Base-by-base conservation (phyloP, 2,797 vertebrate genomes). In the Bovichtus variegatus region DNA sequence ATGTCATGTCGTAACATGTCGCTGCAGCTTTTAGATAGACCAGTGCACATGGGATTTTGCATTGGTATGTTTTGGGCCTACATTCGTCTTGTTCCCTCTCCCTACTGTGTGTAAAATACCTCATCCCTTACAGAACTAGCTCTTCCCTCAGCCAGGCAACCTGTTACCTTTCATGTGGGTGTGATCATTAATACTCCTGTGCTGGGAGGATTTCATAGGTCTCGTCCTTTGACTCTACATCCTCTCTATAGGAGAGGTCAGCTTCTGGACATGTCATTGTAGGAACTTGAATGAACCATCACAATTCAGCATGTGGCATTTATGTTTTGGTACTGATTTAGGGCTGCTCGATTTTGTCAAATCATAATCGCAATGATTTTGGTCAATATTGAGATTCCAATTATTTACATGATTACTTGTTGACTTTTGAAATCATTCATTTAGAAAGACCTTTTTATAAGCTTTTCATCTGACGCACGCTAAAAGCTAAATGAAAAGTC, bases 1-100 rank as follows among this genome's bases (percentile, higher is more conserved):
- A 83, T 75, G 60, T 85, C 78, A 51, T 74, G 89, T 86, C 7
- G 6, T 61, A 71, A 78, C 88, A 67, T 41, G 89, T 61, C 72
- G 76, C 72, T 66, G 9, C 68, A 54, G 67, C 72, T 54, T 21
- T 57, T 9, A 36, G 53, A 18, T 23, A n/a, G 62, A 62, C 31
- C 47, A 34, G 60, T 50, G 47, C 54, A 9, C 34, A 19, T 57
- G 11, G 40, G 31, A 31, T 43, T 80, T 79, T 76, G 76, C 74
- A 71, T 38, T 16, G 5, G 41, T 63, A 3, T 66, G 50, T 9
- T 29, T 27, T 19, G 2, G 21, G 2, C 40, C 71, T 18, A 11
- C 50, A 40, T 83, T 18, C 21, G 23, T 63, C 34, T 58, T 23
- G 16, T 31, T 65, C 13, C 49, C 10, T 67, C 40, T 36, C 44